These are phyloP conservation scores for Acleris literana DNA, from an alignment of 2,888 invertebrate species.

Conservation along the genomic window DNA sequence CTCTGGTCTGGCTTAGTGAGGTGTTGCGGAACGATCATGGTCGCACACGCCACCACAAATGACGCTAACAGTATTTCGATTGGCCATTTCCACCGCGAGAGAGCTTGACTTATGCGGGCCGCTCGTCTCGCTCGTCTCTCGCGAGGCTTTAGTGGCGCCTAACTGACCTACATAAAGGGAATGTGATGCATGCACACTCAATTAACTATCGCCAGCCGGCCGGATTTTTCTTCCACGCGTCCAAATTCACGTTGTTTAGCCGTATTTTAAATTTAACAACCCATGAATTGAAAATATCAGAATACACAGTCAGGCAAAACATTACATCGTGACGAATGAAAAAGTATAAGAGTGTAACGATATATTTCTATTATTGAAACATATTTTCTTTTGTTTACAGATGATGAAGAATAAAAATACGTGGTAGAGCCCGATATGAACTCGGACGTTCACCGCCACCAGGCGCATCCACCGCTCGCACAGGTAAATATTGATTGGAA, in stretches of 20 bases:
- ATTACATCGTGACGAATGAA: constrained; percentile 34
- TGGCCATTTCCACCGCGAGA: constrained; percentile 34
- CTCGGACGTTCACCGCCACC: constrained; percentile 81
- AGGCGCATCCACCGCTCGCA: constrained; percentile 80
- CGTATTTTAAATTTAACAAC: constrained; percentile 27
- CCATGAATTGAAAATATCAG: constrained; percentile 9
- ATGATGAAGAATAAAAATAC: constrained; percentile 73
- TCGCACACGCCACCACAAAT: constrained; percentile 34
- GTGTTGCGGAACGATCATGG: constrained; percentile 31
- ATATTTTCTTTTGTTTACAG: constrained; percentile 58
- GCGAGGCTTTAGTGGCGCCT: constrained; percentile 30
- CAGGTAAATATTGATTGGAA: constrained; percentile 60
- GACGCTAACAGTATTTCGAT: constrained; percentile 35
- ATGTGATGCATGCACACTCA: constrained; percentile 27
- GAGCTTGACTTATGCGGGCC: constrained; percentile 35
- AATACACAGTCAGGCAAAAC: constrained; percentile 26
- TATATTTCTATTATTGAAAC: constrained; percentile 11
- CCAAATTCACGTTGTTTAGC: constrained; percentile 16
- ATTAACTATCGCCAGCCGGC: constrained; percentile 35
- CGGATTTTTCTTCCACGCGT: constrained; percentile 33
- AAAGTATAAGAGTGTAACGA: not conserved
- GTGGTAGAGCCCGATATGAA: constrained; percentile 76
- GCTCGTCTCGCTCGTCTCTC: constrained; percentile 35
- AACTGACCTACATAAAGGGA: constrained; percentile 41
- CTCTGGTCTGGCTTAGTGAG: constrained; percentile 19